These are phyloP conservation scores for Steinernema khuongi DNA, from an alignment of 1,140 invertebrate species.

Conservation along the genomic window DNA sequence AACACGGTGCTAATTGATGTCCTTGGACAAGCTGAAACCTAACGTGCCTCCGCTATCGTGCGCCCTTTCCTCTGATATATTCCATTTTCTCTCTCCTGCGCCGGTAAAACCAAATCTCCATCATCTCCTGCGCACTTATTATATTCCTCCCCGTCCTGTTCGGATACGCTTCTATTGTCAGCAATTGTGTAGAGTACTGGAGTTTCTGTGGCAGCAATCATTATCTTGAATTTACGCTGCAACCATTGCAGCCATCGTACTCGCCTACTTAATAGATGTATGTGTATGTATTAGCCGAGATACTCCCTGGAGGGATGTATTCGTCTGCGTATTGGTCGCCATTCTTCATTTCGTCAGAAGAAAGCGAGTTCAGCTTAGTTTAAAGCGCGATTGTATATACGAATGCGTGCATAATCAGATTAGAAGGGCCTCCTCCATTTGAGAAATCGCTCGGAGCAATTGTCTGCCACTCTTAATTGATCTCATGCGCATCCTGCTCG, in stretches of 20 bases:
- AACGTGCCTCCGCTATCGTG: background rate
- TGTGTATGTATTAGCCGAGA: constrained; percentile 7
- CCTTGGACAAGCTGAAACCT: background rate
- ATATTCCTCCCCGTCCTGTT: no score
- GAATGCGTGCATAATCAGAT: background rate
- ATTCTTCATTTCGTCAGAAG: constrained; percentile 4
- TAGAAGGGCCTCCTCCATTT: background rate
- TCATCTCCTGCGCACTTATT: background rate
- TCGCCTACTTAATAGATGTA: constrained; percentile 1
- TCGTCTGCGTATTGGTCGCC: constrained; percentile 9
- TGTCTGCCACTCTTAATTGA: background rate
- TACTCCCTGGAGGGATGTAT: constrained; percentile 14
- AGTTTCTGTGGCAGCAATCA: no score
- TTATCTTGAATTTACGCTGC: background rate
- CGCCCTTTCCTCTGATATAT: background rate
- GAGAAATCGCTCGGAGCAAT: background rate
- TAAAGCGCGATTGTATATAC: constrained; percentile 7
- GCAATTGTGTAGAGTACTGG: no score
- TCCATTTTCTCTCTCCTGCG: background rate
- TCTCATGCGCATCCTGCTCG: background rate
- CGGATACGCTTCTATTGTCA: no score
- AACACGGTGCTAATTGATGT: constrained; percentile 11
- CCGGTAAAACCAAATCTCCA: background rate
- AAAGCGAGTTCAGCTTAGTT: background rate
- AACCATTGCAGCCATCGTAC: background rate